phyloP scores from a whole-genome alignment of 2,797 vertebrate species.

The Acestrorhynchus altus region DNA sequence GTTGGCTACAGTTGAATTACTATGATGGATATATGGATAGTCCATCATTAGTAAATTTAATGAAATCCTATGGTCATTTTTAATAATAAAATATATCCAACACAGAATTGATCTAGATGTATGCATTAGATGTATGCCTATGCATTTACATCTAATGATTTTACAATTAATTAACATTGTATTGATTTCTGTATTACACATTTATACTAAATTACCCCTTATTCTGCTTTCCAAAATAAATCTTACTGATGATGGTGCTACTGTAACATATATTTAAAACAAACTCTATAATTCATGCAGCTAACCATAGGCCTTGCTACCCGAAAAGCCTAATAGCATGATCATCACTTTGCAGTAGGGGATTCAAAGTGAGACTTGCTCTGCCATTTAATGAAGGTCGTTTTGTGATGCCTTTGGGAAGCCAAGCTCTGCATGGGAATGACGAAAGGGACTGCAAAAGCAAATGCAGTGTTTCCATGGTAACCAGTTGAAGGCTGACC shows the following conservation, averaged over 20 bases:
- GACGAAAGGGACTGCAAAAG: constrained; percentile 49
- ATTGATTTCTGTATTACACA: neutral
- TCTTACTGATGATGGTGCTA: neutral
- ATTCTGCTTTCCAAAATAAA: neutral
- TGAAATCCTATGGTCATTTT: neutral
- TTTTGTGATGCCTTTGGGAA: constrained; percentile 30
- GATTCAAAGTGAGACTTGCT: constrained; percentile 3
- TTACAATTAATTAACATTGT: neutral
- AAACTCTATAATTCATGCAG: neutral
- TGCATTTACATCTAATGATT: neutral
- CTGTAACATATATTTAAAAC: neutral
- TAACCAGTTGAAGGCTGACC: constrained; percentile 49
- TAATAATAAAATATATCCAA: neutral
- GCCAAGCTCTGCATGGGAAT: constrained; percentile 51
- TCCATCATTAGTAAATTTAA: neutral
- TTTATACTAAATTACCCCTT: neutral
- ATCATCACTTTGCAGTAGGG: neutral
- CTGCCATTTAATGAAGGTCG: constrained; percentile 29
- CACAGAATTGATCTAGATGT: neutral
- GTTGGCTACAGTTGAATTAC: neutral
- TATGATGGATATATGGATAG: neutral
- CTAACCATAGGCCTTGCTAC: neutral
- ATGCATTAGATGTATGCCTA: too few relatives aligned
- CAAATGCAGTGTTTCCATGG: constrained; percentile 60
- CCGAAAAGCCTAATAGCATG: neutral